These are phyloP conservation scores for Melanostoma scalare DNA, from an alignment of 2,888 invertebrate species.

Conservation along the genomic window DNA sequence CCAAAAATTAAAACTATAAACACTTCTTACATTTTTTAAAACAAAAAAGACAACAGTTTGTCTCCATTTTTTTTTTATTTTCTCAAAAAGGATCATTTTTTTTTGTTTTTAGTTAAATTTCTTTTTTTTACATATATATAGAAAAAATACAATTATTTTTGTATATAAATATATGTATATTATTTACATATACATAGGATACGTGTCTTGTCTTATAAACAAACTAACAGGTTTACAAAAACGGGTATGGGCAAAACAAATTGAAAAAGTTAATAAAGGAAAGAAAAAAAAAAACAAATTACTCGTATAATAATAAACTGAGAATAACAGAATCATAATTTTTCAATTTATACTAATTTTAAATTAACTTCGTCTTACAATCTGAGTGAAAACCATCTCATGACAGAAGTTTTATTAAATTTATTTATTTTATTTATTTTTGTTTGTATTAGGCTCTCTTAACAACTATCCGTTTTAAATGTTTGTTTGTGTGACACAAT, in stretches of 20 bases:
- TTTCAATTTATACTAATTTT: not conserved
- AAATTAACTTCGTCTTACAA: not conserved
- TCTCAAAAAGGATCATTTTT: conserved; percentile 62
- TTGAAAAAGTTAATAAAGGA: not conserved
- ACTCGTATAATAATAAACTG: not conserved
- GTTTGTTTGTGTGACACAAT: conserved; percentile 4
- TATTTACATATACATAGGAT: conserved; percentile 69
- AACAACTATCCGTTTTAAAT: conserved; percentile 15
- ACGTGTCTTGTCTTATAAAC: conserved; percentile 56
- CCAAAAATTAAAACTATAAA: conserved; percentile 1
- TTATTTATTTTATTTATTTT: conserved; percentile 8
- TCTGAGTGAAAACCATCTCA: too few relatives aligned
- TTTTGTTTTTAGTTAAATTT: conserved; percentile 21
- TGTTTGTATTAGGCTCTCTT: conserved; percentile 17
- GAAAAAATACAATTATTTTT: conserved; percentile 68
- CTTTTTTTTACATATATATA: conserved; percentile 68
- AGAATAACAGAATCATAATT: conserved; percentile 1
- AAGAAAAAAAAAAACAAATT: not conserved
- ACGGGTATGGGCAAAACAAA: not conserved
- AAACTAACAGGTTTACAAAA: conserved; percentile 50
- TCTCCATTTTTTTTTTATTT: conserved; percentile 62
- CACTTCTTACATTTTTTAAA: conserved; percentile 18
- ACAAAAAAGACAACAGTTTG: conserved; percentile 53
- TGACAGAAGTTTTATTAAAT: not conserved
- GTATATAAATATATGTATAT: conserved; percentile 69